Conservation (phyloP, 2,888 invertebrate species). For the Brenthis hecate region DNA sequence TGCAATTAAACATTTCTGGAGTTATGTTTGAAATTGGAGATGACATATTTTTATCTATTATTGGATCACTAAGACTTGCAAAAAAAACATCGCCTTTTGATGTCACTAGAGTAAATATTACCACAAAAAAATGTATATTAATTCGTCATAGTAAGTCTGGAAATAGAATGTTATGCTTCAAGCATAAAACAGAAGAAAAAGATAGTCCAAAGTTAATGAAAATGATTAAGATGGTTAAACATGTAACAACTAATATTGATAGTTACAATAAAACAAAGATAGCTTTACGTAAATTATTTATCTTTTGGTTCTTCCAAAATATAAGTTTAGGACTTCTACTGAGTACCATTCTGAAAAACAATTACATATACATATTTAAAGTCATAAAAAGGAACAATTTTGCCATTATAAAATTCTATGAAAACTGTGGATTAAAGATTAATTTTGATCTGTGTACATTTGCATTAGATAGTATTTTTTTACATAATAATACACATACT, state of each 20-base stretch:
- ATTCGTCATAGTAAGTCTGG: no score
- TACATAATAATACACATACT: neutral
- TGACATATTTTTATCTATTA: no score
- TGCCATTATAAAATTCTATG: neutral
- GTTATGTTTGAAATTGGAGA: neutral
- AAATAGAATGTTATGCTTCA: no score
- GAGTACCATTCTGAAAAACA: constrained; percentile 3
- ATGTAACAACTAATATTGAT: neutral
- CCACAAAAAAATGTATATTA: no score
- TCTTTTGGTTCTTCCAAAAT: constrained; percentile 6
- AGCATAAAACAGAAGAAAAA: neutral
- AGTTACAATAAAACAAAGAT: neutral
- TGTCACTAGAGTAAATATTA: no score
- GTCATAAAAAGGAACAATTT: neutral
- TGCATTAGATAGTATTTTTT: neutral
- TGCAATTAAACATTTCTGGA: neutral
- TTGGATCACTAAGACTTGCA: no score
- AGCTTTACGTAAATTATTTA: neutral
- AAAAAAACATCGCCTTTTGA: no score
- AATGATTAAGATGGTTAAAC: neutral
- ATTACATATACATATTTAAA: neutral
- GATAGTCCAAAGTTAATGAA: neutral
- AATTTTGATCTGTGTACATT: neutral
- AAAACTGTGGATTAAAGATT: neutral
- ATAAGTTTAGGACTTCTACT: neutral